Conservation (phyloP, 2,888 invertebrate species). For the Drepana falcataria region DNA sequence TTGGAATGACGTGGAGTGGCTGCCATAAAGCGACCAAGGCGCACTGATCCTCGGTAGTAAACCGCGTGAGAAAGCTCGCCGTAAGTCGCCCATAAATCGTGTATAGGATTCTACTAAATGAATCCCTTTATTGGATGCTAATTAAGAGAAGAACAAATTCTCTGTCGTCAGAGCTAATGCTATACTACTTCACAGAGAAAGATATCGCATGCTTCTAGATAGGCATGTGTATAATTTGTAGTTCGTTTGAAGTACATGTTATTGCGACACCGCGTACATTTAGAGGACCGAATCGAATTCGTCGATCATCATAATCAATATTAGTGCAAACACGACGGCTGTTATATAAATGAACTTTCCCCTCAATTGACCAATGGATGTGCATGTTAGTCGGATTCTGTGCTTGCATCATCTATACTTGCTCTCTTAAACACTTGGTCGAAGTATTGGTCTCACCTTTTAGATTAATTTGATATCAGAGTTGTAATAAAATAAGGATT, state of each 20-base stretch:
- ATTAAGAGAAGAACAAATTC: constrained; percentile 62
- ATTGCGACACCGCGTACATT: constrained; percentile 42
- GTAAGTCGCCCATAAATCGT: constrained; percentile 52
- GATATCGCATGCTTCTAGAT: constrained; percentile 36
- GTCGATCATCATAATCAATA: constrained; percentile 59
- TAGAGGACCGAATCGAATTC: constrained; percentile 35
- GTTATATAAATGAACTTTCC: constrained; percentile 67
- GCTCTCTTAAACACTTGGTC: constrained; percentile 1
- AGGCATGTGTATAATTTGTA: constrained; percentile 20
- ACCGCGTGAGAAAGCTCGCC: constrained; percentile 61
- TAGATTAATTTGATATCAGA: too few relatives aligned
- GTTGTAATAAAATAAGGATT: too few relatives aligned
- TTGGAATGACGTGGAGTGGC: constrained; percentile 22
- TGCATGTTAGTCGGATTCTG: constrained; percentile 14
- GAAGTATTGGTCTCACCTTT: too few relatives aligned
- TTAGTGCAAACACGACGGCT: constrained; percentile 56
- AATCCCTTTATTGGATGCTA: constrained; percentile 64
- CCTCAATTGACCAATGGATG: constrained; percentile 28
- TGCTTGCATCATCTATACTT: neutral
- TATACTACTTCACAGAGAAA: constrained; percentile 30
- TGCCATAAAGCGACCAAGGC: constrained; percentile 38
- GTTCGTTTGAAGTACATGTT: constrained; percentile 29
- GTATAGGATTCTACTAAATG: constrained; percentile 54
- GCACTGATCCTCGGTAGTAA: constrained; percentile 45
- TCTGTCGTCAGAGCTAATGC: constrained; percentile 32